A percentile compares a stretch with the other conserved stretches of the same genome.
Evolutionary conservation across 2,797 vertebrate genomes (phyloP).

Genomic region (Lacerta agilis): DNA sequence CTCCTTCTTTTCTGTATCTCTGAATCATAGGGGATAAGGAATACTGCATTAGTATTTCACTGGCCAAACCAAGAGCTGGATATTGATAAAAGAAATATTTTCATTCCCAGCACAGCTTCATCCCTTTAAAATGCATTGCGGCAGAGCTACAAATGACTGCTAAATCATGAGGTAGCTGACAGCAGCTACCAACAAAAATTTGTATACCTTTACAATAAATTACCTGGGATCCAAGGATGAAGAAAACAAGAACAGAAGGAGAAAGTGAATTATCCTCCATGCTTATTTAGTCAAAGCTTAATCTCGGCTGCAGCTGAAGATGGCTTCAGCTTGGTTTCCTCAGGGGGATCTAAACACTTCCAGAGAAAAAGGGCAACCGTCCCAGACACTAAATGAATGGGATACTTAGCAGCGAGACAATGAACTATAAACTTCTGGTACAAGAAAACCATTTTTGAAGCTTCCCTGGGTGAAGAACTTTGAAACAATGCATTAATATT

Average conservation of each 20-base stretch:
- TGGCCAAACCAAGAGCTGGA: conserved; percentile 24
- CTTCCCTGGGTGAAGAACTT: background rate
- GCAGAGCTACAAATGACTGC: conserved; percentile 3
- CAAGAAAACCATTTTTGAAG: conserved; percentile 29
- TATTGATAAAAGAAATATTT: conserved; percentile 17
- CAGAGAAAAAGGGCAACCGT: conserved; percentile 28
- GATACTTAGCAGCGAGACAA: conserved; percentile 26
- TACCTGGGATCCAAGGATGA: conserved; percentile 17
- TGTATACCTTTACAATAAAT: conserved; percentile 33
- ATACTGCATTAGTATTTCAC: background rate
- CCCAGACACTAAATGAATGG: conserved; percentile 20
- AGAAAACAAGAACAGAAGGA: conserved; percentile 19
- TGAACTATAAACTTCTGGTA: background rate
- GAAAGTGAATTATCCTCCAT: conserved; percentile 29
- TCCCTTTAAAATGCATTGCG: conserved; percentile 35
- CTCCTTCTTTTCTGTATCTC: conserved; percentile 4
- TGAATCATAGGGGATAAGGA: background rate
- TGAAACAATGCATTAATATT: conserved; percentile 28
- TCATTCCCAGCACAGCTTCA: conserved; percentile 23
- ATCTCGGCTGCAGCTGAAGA: conserved; percentile 15
- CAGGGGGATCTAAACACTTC: conserved; percentile 28
- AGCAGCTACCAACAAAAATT: conserved; percentile 33
- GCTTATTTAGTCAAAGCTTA: conserved; percentile 48
- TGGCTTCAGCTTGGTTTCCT: conserved; percentile 36
- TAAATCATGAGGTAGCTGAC: conserved; percentile 23